Conservation (phyloP, 1,140 invertebrate species). For the Heliconius melpomene region DNA sequence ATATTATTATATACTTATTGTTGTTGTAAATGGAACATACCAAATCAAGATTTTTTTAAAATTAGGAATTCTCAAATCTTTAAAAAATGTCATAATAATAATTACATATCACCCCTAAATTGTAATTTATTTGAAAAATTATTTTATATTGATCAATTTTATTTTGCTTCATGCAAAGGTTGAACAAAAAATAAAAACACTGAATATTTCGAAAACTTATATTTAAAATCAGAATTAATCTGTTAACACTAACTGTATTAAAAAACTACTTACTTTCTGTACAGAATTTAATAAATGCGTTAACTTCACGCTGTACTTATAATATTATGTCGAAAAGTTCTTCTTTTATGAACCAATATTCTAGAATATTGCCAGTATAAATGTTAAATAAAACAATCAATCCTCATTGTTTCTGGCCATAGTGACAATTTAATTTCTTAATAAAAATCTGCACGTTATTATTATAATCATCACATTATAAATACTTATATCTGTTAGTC, state of each 20-base stretch:
- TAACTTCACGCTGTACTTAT: slow-evolving; percentile 38
- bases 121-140: neutral
- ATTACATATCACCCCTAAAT: too few relatives aligned
- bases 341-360: slow-evolving; percentile 26
- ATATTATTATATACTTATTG: too few relatives aligned
- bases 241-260: slow-evolving; percentile 52
- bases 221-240: slow-evolving; percentile 60
- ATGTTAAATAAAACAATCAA: slow-evolving; percentile 31
- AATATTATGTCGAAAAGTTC: slow-evolving; percentile 34
- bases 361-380: slow-evolving; percentile 29
- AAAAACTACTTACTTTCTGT: slow-evolving; percentile 49
- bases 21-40: too few relatives aligned
- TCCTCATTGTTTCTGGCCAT: slow-evolving; percentile 25
- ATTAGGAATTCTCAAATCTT: too few relatives aligned
- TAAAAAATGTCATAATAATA: too few relatives aligned
- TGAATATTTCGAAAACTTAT: slow-evolving; percentile 50
- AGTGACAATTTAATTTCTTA: slow-evolving; percentile 27
- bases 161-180: neutral
- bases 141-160: neutral
- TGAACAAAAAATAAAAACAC: slow-evolving; percentile 29
- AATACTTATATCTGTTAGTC: slow-evolving; percentile 38
- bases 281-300: slow-evolving; percentile 47
- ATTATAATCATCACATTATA: slow-evolving; percentile 43
- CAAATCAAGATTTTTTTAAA: too few relatives aligned
- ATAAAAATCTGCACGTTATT: slow-evolving; percentile 45